Evolutionary conservation across 2,888 invertebrate genomes (phyloP), one percentile per base, ranked within the genome.

Genomic region (Drosophila mimica): DNA sequence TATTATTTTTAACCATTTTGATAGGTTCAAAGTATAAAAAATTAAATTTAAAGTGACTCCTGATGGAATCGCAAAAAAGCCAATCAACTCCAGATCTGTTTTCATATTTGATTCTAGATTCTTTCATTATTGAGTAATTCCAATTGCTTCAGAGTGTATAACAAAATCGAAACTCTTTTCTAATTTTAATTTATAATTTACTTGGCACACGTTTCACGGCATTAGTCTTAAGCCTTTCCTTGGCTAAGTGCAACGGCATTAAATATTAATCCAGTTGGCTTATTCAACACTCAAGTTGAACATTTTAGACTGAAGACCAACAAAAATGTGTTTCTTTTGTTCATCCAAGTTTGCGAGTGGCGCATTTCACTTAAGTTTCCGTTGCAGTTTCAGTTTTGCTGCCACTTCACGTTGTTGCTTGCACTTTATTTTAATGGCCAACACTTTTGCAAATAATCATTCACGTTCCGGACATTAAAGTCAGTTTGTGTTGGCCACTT

Each of bases 381-480:
- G 38, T 49, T 34, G 15, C 13, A 46, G 28, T 31, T 49, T 20
- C 49, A 49, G 28, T 28, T 46, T 8, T 20, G 25, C 13, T 64
- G 8, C 17, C 40, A 20, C 46, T 46, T 51, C 25, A 5, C 25
- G 43, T 52, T 25, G 13, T 30, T 40, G 31, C 25, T 48, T 34
- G 36, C 25, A 61, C 20, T 48, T n/a, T 6, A 36, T 20, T 40
- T 74, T 43, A 20, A 46, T n/a, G 13, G 28, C 31, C n/a, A 63
- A 33, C 31, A 46, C 15, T 53, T 74, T 34, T 11, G 36, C 36
- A 48, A 69, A 7, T 28, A 36, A 33, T 8, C n/a, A 33, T 73
- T 58, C 46, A 53, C 43, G 28, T 43, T 52, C 20, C 30, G 31
- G 13, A 25, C 53, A 51, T 52, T 57, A 54, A 46, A 54, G 25